Evolutionary conservation across 2,797 vertebrate genomes (phyloP).

Genomic region (Pteropus rufus): DNA sequence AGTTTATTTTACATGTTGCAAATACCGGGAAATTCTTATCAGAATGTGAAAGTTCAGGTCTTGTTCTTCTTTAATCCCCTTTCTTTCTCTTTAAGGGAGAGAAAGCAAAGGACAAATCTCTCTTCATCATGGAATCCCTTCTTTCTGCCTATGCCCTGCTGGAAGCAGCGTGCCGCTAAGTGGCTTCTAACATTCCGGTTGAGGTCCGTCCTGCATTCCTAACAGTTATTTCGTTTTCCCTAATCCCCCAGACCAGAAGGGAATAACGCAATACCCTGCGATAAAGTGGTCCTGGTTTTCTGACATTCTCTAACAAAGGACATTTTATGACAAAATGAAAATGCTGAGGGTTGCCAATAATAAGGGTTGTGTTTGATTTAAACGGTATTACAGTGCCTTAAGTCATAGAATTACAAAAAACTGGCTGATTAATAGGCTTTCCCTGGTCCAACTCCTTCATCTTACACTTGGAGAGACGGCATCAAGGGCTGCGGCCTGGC

Average conservation of each 20-base stretch:
- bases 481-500: background rate
- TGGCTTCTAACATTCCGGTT: background rate
- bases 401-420: slow-evolving; percentile 5
- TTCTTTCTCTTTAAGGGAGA: slow-evolving; percentile 41
- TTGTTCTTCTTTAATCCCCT: slow-evolving; percentile 56
- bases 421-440: background rate
- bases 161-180: background rate
- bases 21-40: slow-evolving; percentile 71
- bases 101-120: slow-evolving; percentile 38
- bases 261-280: background rate
- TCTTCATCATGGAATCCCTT: background rate
- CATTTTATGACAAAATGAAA: slow-evolving; percentile 44
- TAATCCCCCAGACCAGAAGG: background rate
- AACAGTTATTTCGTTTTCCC: slow-evolving; percentile 12
- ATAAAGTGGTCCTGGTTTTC: slow-evolving; percentile 28
- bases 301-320: slow-evolving; percentile 11
- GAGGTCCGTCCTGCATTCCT: background rate
- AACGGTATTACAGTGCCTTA: slow-evolving; percentile 19
- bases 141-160: background rate
- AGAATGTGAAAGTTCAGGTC: slow-evolving; percentile 48
- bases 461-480: slow-evolving; percentile 2
- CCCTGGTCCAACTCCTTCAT: background rate
- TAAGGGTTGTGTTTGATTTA: background rate
- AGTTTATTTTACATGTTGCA: slow-evolving; percentile 48
- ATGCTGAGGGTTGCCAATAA: background rate